These are phyloP conservation scores for Teleopsis dalmanni DNA, from an alignment of 1,140 invertebrate species.

Conservation along the genomic window DNA sequence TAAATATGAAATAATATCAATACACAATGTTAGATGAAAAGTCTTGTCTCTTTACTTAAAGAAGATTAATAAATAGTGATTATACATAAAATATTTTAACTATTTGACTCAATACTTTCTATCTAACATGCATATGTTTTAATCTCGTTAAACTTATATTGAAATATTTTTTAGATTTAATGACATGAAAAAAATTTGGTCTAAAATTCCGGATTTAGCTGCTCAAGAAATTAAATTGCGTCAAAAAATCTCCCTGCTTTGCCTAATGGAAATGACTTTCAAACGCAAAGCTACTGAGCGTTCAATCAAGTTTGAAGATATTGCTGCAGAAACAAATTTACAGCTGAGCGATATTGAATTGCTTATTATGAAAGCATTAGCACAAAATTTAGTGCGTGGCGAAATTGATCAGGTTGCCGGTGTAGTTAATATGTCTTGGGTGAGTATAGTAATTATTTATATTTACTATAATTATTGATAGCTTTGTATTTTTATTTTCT, in stretches of 20 bases:
- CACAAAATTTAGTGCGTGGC: constrained; percentile 88
- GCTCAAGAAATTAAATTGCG: constrained; percentile 74
- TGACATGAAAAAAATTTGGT: constrained; percentile 71
- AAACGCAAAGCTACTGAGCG: constrained; percentile 63
- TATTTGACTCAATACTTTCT: too few species aligned
- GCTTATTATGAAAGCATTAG: constrained; percentile 95
- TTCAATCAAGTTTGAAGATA: constrained; percentile 85
- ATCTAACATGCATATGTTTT: too few species aligned
- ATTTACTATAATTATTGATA: too few species aligned
- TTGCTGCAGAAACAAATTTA: constrained; percentile 76
- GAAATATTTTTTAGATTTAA: constrained; percentile 60
- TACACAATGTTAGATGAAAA: too few species aligned
- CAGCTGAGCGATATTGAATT: constrained; percentile 84
- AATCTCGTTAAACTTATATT: neutral
- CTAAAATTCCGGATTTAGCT: constrained; percentile 77
- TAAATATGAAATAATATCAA: too few species aligned
- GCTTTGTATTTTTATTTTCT: too few species aligned
- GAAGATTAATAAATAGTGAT: too few species aligned
- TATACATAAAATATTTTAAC: too few species aligned
- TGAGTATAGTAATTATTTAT: neutral
- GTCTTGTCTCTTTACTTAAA: too few species aligned
- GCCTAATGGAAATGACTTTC: constrained; percentile 92
- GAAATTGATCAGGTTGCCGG: constrained; percentile 87
- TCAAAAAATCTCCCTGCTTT: constrained; percentile 90
- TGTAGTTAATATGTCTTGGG: constrained; percentile 78